These are phyloP conservation scores for Anthopleura xanthogrammica DNA, from an alignment of 92 coral and sea anemone genomes.

Conservation along the genomic window DNA sequence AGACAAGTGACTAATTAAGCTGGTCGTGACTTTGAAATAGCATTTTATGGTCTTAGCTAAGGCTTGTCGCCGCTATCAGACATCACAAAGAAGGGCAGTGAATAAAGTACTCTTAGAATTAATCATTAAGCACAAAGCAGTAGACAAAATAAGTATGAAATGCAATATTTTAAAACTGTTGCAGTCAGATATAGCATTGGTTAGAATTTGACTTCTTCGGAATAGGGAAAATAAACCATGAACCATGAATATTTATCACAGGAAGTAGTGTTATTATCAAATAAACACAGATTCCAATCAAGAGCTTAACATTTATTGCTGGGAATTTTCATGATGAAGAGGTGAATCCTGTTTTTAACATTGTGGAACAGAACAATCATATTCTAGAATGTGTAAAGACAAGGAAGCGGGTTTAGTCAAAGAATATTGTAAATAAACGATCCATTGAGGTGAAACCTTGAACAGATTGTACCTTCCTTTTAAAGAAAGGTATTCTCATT, in stretches of 20 bases:
- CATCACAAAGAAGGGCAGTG: slow-evolving; percentile 4
- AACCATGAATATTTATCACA: slow-evolving; percentile 10
- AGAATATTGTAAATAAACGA: slow-evolving; percentile 2
- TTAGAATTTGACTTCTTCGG: neutral
- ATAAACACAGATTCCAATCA: slow-evolving; percentile 32
- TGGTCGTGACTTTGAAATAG: slow-evolving; percentile 1
- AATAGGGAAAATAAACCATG: slow-evolving; percentile 11
- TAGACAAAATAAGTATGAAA: neutral
- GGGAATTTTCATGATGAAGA: neutral
- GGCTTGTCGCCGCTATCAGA: slow-evolving; percentile 1
- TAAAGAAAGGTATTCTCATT: slow-evolving; percentile 21
- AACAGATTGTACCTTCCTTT: slow-evolving; percentile 21
- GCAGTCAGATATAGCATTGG: neutral
- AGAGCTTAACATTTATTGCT: neutral
- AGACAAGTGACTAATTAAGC: neutral
- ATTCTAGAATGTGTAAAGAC: neutral
- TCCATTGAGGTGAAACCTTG: neutral
- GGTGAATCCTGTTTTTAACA: neutral
- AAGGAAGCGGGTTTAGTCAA: neutral
- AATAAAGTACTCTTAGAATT: neutral
- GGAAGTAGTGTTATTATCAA: slow-evolving; percentile 38
- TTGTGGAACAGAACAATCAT: neutral
- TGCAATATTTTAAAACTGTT: neutral
- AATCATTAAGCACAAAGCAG: neutral
- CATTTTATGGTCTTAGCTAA: slow-evolving; percentile 3